Percentiles rank a stretch among this genome's conserved stretches.
phyloP scores from a whole-genome alignment of 1,140 invertebrate genomes.

The Halyomorpha halys region DNA sequence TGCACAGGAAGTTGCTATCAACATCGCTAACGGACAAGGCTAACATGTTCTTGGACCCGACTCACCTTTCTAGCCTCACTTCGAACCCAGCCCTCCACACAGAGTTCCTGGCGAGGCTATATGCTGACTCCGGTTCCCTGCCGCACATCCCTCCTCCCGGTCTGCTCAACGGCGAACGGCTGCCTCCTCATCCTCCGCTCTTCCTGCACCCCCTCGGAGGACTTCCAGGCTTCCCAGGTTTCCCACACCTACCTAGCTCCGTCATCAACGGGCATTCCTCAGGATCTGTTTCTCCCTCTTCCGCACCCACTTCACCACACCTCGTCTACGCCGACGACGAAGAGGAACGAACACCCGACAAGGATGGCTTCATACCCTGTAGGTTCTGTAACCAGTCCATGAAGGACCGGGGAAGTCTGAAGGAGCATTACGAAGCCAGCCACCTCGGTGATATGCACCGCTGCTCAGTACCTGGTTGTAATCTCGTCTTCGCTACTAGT shows the following conservation, averaged over 20 bases:
- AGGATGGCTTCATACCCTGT: slow-evolving; percentile 52
- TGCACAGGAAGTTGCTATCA: slow-evolving; percentile 78
- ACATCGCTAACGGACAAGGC: slow-evolving; percentile 42
- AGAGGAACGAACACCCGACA: slow-evolving; percentile 46
- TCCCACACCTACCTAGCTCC: slow-evolving; percentile 34
- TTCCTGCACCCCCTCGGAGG: slow-evolving; percentile 40
- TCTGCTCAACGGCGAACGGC: slow-evolving; percentile 38
- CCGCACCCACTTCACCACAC: slow-evolving; percentile 32
- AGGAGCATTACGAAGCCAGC: slow-evolving; percentile 53
- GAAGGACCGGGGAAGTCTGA: slow-evolving; percentile 46
- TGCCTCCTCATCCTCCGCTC: slow-evolving; percentile 40
- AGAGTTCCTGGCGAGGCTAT: slow-evolving; percentile 73
- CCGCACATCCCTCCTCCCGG: slow-evolving; percentile 36
- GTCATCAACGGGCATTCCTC: slow-evolving; percentile 32
- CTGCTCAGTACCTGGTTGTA: slow-evolving; percentile 66
- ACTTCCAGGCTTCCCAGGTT: slow-evolving; percentile 34
- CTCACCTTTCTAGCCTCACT: slow-evolving; percentile 35
- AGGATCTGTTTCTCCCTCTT: slow-evolving; percentile 27
- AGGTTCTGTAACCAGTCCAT: slow-evolving; percentile 52
- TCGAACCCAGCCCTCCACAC: slow-evolving; percentile 46
- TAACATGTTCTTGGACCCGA: slow-evolving; percentile 28
- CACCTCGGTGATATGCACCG: slow-evolving; percentile 66
- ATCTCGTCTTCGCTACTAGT: slow-evolving; percentile 68
- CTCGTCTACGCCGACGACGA: slow-evolving; percentile 41
- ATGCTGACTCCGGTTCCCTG: slow-evolving; percentile 54